Evolutionary conservation across 2,888 invertebrate genomes (phyloP), one percentile per base, ranked within the genome.

Genomic region (Nemotelus pantherinus): DNA sequence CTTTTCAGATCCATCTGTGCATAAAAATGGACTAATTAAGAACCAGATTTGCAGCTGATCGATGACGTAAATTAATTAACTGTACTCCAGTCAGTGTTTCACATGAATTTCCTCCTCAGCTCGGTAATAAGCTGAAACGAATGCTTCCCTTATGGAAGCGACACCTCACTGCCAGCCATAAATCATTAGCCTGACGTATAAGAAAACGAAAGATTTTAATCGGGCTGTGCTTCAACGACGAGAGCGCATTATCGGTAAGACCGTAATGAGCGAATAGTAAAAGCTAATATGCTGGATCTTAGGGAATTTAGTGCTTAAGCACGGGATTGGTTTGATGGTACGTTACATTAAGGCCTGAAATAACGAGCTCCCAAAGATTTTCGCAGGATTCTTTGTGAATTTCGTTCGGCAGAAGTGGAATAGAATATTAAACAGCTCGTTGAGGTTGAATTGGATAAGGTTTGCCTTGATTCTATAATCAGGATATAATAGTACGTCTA

Each of bases 171-270:
- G 43, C 43, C 63, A 63, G 3, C 63, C 3, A 63, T 63, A 43
- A 63, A 63, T 63, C 63, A 63, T 63, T 4, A 43, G 7, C 5
- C 4, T 3, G 10, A 5, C 41, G 58, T 43, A 63, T 5, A 63
- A 63, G 63, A 41, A 63, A 63, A 10, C 63, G 63, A 1, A 63
- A 63, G 63, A 63, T 63, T 7, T 63, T 63, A 63, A 63, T 63
- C 63, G 63, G 9, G 63, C 43, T 3, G 6, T 43, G 5, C 41
- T 7, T 7, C 6, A 63, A 63, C 41, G 43, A 63, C 63, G 43
- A 63, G 3, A 63, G 63, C 63, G 10, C 25, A 63, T 63, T 63
- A 63, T 63, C 63, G 43, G 2, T 3, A 9, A 5, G 43, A 39
- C 3, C 41, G 43, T 1, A 41, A 39, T 63, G 63, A 63, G 9